These are phyloP conservation scores for Microchrysa polita DNA, from an alignment of 2,888 invertebrate genomes.

Conservation along the genomic window DNA sequence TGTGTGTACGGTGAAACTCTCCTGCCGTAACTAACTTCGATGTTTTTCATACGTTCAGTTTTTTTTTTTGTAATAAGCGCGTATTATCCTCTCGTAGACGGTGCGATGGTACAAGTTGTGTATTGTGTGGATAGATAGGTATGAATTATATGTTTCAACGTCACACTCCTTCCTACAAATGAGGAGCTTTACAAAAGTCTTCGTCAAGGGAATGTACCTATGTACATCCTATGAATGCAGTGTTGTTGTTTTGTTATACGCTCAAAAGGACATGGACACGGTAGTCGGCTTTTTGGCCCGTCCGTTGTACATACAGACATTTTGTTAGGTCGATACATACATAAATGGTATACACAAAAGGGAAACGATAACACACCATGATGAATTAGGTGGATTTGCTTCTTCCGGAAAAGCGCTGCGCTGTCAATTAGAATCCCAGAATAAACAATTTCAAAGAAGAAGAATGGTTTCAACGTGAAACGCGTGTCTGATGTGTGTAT, in stretches of 20 bases:
- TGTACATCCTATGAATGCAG: too few species aligned
- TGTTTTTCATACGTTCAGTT: slow-evolving; percentile 27
- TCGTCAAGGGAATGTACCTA: slow-evolving; percentile 19
- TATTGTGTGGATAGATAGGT: too few species aligned
- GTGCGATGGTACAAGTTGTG: slow-evolving; percentile 16
- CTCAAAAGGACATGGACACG: slow-evolving; percentile 28
- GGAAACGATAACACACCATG: slow-evolving; percentile 8
- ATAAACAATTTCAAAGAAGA: slow-evolving; percentile 21
- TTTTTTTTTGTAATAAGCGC: background rate
- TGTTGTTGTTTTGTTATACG: slow-evolving; percentile 29
- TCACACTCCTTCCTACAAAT: slow-evolving; percentile 12
- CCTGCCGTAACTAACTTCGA: slow-evolving; percentile 23
- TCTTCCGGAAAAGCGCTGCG: slow-evolving; percentile 14
- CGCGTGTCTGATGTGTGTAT: too few species aligned
- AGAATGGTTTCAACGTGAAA: background rate
- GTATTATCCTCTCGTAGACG: slow-evolving; percentile 4
- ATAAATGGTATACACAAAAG: slow-evolving; percentile 8
- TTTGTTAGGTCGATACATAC: slow-evolving; percentile 39
- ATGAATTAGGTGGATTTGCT: slow-evolving; percentile 26
- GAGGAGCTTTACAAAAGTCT: slow-evolving; percentile 33
- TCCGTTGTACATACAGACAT: too few species aligned
- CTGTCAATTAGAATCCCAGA: slow-evolving; percentile 4
- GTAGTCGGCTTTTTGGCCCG: slow-evolving; percentile 15
- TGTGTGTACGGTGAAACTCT: slow-evolving; percentile 5
- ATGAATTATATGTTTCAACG: too few species aligned